phyloP scores from a whole-genome alignment of 2,113 vertebrate species.

The Riparia riparia region DNA sequence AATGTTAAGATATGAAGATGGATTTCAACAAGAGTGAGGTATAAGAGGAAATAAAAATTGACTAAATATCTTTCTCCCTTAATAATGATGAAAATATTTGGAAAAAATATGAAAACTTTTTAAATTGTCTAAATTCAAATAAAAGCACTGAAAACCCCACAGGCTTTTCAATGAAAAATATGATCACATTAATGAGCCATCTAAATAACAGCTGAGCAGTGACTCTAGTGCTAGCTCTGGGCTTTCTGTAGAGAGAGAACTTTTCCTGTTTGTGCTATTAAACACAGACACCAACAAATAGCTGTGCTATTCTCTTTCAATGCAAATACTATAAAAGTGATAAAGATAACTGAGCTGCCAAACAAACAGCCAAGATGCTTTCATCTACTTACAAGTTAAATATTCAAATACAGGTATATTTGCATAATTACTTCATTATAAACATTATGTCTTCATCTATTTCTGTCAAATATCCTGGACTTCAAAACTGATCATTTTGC shows the following conservation, averaged over 20 bases:
- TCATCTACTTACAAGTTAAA: background rate
- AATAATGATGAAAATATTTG: background rate
- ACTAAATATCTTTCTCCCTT: background rate
- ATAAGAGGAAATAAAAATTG: background rate
- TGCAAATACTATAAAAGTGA: background rate
- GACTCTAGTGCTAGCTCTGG: background rate
- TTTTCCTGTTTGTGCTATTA: background rate
- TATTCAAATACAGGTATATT: background rate
- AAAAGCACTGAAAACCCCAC: fast-evolving
- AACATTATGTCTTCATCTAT: background rate
- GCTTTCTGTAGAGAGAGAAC: background rate
- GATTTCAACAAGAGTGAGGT: background rate
- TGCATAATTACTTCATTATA: background rate
- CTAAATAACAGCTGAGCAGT: background rate
- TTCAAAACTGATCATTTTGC: background rate
- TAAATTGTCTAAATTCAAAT: background rate
- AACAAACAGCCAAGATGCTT: background rate
- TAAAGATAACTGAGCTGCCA: background rate
- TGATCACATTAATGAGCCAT: background rate
- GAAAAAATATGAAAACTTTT: background rate
- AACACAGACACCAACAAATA: background rate
- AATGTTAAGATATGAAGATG: background rate
- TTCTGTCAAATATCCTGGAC: background rate
- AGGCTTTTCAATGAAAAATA: background rate
- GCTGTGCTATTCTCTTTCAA: background rate